Evolutionary conservation across 2,113 vertebrate species (phyloP).

Genomic region (Motacilla tschutschensis): DNA sequence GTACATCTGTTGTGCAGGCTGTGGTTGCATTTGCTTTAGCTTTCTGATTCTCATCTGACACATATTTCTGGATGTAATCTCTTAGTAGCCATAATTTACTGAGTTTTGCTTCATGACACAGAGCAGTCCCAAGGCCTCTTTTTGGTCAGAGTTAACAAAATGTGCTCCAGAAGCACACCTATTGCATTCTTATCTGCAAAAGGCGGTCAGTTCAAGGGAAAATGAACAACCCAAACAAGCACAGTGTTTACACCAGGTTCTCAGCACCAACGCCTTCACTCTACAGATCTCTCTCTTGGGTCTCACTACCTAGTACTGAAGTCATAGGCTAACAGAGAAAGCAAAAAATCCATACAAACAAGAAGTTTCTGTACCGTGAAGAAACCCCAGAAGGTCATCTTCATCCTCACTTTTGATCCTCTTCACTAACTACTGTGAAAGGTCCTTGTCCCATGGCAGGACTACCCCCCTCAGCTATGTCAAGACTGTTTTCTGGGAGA

Average conservation of each 20-base stretch:
- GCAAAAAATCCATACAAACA: neutral
- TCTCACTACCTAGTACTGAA: neutral
- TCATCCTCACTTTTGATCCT: neutral
- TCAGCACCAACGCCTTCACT: neutral
- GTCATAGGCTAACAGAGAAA: neutral
- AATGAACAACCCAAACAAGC: neutral
- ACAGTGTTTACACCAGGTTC: neutral
- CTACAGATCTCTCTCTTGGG: neutral
- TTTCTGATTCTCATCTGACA: neutral
- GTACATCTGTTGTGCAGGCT: neutral
- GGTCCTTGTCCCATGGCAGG: too few species aligned
- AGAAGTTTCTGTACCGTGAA: neutral
- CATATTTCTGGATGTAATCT: neutral
- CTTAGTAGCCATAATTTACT: neutral
- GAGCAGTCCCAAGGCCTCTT: neutral
- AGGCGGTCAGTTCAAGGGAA: neutral
- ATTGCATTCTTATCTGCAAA: neutral
- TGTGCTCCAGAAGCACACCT: neutral
- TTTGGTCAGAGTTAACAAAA: neutral
- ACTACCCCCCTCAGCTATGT: neutral
- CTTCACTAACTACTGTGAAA: neutral
- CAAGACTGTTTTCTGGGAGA: neutral
- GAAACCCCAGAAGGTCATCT: neutral
- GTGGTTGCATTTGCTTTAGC: neutral
- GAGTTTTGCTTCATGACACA: neutral